Base-by-base conservation (phyloP, 2,888 invertebrate genomes). In the Miltochrista miniata region DNA sequence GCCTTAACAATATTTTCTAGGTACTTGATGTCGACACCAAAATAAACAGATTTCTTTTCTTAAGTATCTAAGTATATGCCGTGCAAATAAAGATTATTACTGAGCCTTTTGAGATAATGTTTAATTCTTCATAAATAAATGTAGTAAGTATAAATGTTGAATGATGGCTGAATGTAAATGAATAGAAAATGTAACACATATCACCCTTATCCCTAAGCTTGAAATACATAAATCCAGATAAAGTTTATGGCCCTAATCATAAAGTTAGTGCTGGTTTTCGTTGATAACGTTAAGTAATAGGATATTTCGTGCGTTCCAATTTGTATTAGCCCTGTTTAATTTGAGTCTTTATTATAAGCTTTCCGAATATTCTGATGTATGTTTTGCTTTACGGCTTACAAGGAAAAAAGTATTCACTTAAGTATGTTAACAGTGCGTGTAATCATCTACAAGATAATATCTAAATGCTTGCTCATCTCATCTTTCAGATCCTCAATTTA, bases 1-100 rank as follows among this genome's bases (percentile, higher is more conserved):
- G 82, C 76, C 76, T 75, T 68, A 81, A 88, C 83, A 89, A 89
- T 89, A 90, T 88, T 87, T 85, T 84, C 82, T 79, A 76, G 74
- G 75, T 83, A 85, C 89, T 89, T 74, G 72, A 83, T 89, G 89
- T 90, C 84, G 85, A 89, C 89, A 90, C 85, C 85, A 85, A 79
- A 83, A 83, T 83, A 89, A 89, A 89, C 81, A 90, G 75, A 74
- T 83, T 81, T 79, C 48, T 63, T 63, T 59, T 60, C 55, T 74
- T 76, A 81, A 48, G 46, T 56, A 33, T 43, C n/a, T 48, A 43
- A 37, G 18, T 24, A 24, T 24, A 24, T 5, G 12, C 43, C 33
- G 4, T 37, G 11, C 13, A 37, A 30, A 31, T 37, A 37, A n/a
- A 15, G 33, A 38, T 38, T 44, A 13, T 44, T 13, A 39, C 18